Percentiles rank a stretch among this genome's conserved stretches.
Evolutionary conservation across 2,113 vertebrate species (phyloP).

Genomic region (Crotalus viridis): DNA sequence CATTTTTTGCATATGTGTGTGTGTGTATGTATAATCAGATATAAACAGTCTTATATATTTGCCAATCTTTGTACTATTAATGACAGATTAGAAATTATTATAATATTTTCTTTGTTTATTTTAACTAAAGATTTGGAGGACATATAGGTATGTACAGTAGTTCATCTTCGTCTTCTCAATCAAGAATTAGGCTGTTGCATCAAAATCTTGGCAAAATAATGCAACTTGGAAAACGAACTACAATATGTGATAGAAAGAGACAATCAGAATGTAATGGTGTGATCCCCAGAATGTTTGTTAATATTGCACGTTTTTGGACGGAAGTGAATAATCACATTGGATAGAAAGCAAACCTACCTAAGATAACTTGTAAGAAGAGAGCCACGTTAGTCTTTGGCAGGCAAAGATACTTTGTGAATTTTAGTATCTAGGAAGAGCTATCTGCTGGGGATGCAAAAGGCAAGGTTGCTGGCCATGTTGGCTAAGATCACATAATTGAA

Average conservation of each 20-base stretch:
- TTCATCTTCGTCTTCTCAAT: background rate
- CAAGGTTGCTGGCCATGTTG: background rate
- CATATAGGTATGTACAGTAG: too few species aligned
- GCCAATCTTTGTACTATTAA: too few species aligned
- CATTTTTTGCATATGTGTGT: too few species aligned
- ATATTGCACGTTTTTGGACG: background rate
- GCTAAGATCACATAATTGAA: background rate
- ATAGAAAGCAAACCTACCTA: background rate
- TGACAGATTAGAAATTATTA: too few species aligned
- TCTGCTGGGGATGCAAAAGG: background rate
- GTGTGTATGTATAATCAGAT: too few species aligned
- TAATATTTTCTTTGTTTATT: too few species aligned
- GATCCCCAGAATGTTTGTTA: background rate
- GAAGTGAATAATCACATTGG: background rate
- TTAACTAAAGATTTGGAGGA: too few species aligned
- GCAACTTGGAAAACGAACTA: background rate
- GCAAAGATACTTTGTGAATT: background rate
- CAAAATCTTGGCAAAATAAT: background rate
- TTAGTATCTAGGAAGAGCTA: background rate
- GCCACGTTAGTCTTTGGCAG: background rate
- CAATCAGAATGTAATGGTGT: background rate
- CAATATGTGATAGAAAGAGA: background rate
- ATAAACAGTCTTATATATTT: too few species aligned
- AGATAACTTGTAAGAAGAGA: background rate
- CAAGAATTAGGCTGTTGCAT: background rate